Evolutionary conservation across 2,888 invertebrate species (phyloP).

Genomic region (Amphimallon solstitiale): DNA sequence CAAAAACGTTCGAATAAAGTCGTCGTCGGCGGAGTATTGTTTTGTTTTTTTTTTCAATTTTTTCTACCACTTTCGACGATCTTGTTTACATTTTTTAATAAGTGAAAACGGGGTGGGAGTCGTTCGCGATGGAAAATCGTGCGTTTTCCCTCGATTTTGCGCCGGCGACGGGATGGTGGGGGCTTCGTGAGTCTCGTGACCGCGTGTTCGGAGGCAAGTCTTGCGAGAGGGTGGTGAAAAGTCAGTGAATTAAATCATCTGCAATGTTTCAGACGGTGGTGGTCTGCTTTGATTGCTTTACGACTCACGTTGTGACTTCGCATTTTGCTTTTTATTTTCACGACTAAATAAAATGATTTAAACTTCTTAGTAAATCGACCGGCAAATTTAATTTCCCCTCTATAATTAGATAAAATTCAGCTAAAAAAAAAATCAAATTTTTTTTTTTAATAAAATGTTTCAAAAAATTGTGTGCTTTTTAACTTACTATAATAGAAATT

Average conservation of each 20-base stretch:
- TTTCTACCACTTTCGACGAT: background rate
- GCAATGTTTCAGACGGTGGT: constrained; percentile 22
- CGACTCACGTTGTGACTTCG: constrained; percentile 3
- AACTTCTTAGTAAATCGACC: too few relatives aligned
- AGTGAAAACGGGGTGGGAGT: constrained; percentile 6
- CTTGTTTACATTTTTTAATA: constrained; percentile 35
- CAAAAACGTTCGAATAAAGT: too few relatives aligned
- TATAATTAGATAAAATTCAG: too few relatives aligned
- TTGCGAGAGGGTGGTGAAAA: constrained; percentile 23
- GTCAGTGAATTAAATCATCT: constrained; percentile 26
- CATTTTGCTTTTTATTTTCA: background rate
- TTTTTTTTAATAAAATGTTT: too few relatives aligned
- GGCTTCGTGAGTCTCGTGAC: background rate
- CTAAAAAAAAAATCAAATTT: too few relatives aligned
- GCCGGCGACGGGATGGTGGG: constrained; percentile 20
- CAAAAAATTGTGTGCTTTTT: too few relatives aligned
- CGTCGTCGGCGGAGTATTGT: too few relatives aligned
- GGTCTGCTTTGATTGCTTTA: background rate
- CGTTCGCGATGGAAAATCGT: constrained; percentile 19
- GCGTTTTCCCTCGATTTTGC: constrained; percentile 30
- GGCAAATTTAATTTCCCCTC: too few relatives aligned
- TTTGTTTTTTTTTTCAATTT: constrained; percentile 7
- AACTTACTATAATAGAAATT: too few relatives aligned
- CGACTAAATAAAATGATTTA: too few relatives aligned
- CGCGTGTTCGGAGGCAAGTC: constrained; percentile 27